Base-by-base conservation (phyloP, 2,797 vertebrate genomes). In the Poecilia velifera region DNA sequence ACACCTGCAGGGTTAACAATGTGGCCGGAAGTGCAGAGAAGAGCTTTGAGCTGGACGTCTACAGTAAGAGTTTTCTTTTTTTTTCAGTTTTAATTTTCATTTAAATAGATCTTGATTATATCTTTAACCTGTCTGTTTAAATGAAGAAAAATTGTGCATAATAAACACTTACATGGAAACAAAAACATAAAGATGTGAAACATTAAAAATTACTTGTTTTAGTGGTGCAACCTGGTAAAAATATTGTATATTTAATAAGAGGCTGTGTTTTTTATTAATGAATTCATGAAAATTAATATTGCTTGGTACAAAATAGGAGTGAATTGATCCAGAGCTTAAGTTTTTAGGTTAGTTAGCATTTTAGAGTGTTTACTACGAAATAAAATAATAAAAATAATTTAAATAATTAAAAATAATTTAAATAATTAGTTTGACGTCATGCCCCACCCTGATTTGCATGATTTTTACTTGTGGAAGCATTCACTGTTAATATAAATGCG, bases 1-100 rank as follows among this genome's bases (percentile, higher is more conserved):
- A 98, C 82, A 95, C 79, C 1, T 99, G 98, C 88, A 97, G 84
- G 0, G 97, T 90, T 76, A 94, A 92, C 86, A 99, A 93, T 1
- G 66, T 96, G 75, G 97, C 96, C 0, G 98, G 98, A 39, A 90
- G 82, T 0, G 94, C 97, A 0, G 97, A 99, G 86, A 99, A 97
- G 88, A 86, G 82, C 22, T 98, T 96, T 73, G 84, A 90, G 0
- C 96, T 99, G 87, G 97, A 98, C 6, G 91, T 99, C 77, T 98
- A 98, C 0, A 93, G 98, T 99, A 95, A 96, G 96, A 81, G 76
- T 1, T 64, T 22, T 31, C 5, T 49, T 20, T 0, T 6, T n/a
- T 0, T 3, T 9, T n/a, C 31, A 53, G 28, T 31, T 76, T 76
- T 5, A 0, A 16, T 68, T 25, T 72, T 13, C 14, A 8, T 71